Base-by-base conservation (phyloP, 1,140 invertebrate species). In the Brachionus koreanus region DNA sequence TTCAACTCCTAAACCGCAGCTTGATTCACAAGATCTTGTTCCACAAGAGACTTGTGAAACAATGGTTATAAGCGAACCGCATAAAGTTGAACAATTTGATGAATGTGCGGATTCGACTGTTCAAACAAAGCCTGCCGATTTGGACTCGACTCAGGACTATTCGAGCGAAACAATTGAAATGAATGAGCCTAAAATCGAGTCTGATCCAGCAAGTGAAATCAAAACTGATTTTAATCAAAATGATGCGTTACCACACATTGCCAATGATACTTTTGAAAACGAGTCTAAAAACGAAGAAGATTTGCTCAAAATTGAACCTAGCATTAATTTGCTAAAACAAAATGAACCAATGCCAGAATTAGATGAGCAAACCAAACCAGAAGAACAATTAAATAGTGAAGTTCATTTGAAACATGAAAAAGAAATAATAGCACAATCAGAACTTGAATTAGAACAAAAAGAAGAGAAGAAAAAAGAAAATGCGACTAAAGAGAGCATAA, bases 241-340 rank as follows among this genome's bases (percentile, higher is more conserved):
- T 16, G 49, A 57, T 57, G 2, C 16, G 49, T 2, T 10, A 7
- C 49, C n/a, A 57, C 9, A 7, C 7, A 19, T 23, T 9, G 19
- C n/a, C 13, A 9, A 35, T 16, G 5, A 10, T 4, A 39, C 1
- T n/a, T 12, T 19, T 39, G 10, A 39, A 19, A 29, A 42, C n/a
- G 23, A 74, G 9, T 10, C 9, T 1, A 74, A 46, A 29, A 23
- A 43, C 12, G 42, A 74, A 49, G 16, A 46, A 46, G 69, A 74
- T 46, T 46, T 74, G 39, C 19, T 74, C 5, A 74, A 74, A 46
- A 74, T 74, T 10, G 69, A 74, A n/a, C 69, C 69, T 3, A 46
- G 10, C n/a, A 46, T 46, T 13, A 33, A 13, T 13, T 46, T 74
- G 5, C 19, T 74, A 12, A 25, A 74, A 25, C 19, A 35, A 69